Evolutionary conservation across 2,113 vertebrate genomes (phyloP).

Genomic region (Stegostoma tigrinum): DNA sequence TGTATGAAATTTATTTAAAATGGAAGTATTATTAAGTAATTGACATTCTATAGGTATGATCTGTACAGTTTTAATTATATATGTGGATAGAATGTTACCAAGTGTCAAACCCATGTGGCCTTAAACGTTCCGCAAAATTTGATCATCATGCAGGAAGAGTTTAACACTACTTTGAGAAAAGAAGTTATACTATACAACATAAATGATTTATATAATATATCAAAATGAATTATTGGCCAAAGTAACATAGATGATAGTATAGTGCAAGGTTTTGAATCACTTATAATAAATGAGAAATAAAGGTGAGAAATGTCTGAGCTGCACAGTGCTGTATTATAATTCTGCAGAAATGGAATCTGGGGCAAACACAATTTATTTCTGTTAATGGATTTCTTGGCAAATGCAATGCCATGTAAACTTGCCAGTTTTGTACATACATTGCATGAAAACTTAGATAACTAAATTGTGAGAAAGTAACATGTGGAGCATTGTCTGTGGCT

Average conservation of each 20-base stretch:
- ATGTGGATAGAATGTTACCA: not conserved
- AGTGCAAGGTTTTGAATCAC: not conserved
- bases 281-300: not conserved
- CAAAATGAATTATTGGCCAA: not conserved
- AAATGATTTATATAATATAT: not conserved
- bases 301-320: not conserved
- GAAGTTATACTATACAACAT: not conserved
- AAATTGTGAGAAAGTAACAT: too few species aligned
- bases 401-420: not conserved
- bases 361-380: not conserved
- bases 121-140: not conserved
- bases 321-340: not conserved
- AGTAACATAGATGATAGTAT: not conserved
- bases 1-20: not conserved
- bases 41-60: not conserved
- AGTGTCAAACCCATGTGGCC: not conserved
- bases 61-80: too few species aligned
- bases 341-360: not conserved
- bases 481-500: not conserved
- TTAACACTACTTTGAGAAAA: not conserved
- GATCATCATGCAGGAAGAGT: not conserved
- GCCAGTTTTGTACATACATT: not conserved
- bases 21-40: not conserved
- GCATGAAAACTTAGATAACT: not conserved
- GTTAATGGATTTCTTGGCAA: not conserved